Conservation (phyloP, 2,888 invertebrate genomes). For the Pherbina coryleti region DNA sequence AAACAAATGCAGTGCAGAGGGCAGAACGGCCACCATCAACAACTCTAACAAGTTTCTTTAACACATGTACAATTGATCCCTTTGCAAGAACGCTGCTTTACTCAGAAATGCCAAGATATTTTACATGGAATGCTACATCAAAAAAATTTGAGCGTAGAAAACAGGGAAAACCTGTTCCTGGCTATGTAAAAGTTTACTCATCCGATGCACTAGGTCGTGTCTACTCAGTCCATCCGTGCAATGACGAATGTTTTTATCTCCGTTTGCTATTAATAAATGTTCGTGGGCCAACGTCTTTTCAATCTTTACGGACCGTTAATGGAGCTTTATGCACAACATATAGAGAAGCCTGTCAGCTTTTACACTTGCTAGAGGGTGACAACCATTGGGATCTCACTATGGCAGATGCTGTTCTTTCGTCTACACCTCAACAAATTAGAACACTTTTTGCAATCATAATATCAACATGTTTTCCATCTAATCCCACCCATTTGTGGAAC, state of each 20-base stretch:
- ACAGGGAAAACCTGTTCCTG: neutral
- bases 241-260: constrained; percentile 39
- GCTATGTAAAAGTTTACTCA: neutral
- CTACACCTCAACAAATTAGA: no score
- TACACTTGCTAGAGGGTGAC: neutral
- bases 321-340: neutral
- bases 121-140: neutral
- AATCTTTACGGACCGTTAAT: no score
- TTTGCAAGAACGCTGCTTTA: constrained; percentile 17
- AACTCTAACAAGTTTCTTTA: constrained; percentile 11
- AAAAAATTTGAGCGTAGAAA: neutral
- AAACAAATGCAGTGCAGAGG: neutral
- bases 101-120: constrained; percentile 5
- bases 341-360: neutral
- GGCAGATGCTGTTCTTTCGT: no score
- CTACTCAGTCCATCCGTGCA: constrained; percentile 56
- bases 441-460: neutral
- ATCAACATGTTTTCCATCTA: neutral
- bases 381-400: neutral
- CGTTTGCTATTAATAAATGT: constrained; percentile 25
- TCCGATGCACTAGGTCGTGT: constrained; percentile 55
- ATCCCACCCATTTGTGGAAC: neutral
- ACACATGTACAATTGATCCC: neutral
- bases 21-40: neutral
- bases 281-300: neutral